Conservation (phyloP, 2,113 vertebrate species). For the Merops nubicus region DNA sequence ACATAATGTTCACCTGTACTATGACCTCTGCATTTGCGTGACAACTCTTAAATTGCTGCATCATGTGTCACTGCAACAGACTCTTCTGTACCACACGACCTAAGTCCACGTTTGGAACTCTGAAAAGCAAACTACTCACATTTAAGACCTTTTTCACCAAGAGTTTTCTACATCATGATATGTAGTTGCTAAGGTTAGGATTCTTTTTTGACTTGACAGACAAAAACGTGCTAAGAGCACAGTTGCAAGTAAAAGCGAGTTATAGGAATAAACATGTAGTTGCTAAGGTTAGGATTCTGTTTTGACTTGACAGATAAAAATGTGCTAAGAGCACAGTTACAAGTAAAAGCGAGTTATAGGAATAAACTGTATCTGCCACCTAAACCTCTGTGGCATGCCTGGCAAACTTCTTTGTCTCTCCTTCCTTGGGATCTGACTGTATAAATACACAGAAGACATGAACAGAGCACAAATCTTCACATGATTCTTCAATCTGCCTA, state of each 20-base stretch:
- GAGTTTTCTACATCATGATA: not conserved
- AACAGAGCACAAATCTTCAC: slow-evolving; percentile 71
- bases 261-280: not conserved
- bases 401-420: slow-evolving; percentile 53
- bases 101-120: not conserved
- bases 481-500: slow-evolving; percentile 78
- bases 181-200: not conserved
- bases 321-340: not conserved
- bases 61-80: not conserved
- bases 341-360: slow-evolving; percentile 42
- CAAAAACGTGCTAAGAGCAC: slow-evolving; percentile 8
- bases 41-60: not conserved
- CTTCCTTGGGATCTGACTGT: not conserved
- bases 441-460: slow-evolving; percentile 52
- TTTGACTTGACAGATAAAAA: slow-evolving; percentile 7
- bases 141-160: not conserved
- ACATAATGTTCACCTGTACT: rapidly evolving
- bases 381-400: not conserved
- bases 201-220: not conserved
- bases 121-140: not conserved
- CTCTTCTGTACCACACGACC: not conserved
- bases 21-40: not conserved
- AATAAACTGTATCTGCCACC: not conserved
- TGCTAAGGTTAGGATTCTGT: not conserved
- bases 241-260: slow-evolving; percentile 47